Base-by-base conservation (phyloP, 1,140 invertebrate species). In the Acromyrmex charruanus region DNA sequence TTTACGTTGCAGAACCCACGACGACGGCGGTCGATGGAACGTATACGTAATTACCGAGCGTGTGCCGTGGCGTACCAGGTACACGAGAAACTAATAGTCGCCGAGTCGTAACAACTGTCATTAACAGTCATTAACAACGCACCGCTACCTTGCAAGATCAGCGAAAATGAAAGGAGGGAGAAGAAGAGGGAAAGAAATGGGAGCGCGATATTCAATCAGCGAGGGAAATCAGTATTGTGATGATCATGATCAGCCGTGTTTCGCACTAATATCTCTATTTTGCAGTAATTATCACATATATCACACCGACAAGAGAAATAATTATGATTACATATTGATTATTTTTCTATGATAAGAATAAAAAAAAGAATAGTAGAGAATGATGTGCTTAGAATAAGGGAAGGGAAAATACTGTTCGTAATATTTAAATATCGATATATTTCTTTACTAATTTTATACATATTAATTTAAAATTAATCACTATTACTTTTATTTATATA, bases 51-150 rank as follows among this genome's bases (percentile, higher is more conserved):
- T 91, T 91, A 89, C 79, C 51, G 49, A 90, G 87, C 85, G 89
- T 93, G 91, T 93, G 93, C 92, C 91, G 89, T 87, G 91, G 90
- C 65, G 85, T 93, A 88, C 92, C 92, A 92, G 92, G 91, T 92
- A 94, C 92, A 91, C 85, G 77, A 89, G 89, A 88, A 92, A 92
- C 93, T 92, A 93, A 94, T 93, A 91, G 92, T 94, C 90, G 86
- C 89, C 91, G 88, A 87, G 86, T 87, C 87, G 89, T 92, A 94
- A 93, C 93, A 92, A 91, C 92, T 93, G 93, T 95, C 93, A 95
- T 94, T 94, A 94, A 93, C 92, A 90, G 92, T 94, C 93, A 92
- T 94, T 94, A 94, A 93, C 93, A 93, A 94, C 92, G 92, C 92
- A 91, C 92, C 90, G 93, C 91, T 95, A 93, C 92, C 92, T 91